These are phyloP conservation scores for Malaclemys terrapin DNA, from an alignment of 2,113 vertebrate genomes.

Conservation along the genomic window DNA sequence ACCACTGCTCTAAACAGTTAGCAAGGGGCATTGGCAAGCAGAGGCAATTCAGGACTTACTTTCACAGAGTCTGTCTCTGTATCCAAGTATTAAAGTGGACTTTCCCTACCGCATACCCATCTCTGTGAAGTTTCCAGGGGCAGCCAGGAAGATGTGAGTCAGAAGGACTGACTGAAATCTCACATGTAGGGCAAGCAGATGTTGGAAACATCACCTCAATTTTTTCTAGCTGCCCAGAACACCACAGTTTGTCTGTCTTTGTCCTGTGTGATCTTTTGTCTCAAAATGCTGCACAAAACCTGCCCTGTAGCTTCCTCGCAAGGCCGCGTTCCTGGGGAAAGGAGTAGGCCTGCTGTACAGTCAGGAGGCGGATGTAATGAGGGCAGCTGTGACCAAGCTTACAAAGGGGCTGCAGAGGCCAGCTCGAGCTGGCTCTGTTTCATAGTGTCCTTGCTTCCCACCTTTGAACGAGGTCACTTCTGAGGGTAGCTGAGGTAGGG, in stretches of 20 bases:
- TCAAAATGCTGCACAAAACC: neutral
- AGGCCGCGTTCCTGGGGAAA: neutral
- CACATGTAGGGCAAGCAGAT: neutral
- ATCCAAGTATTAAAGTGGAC: neutral
- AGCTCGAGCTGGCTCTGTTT: neutral
- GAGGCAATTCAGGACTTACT: neutral
- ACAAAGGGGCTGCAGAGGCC: neutral
- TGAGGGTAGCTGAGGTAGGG: neutral
- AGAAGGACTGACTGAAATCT: neutral
- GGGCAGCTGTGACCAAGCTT: neutral
- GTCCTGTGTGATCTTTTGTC: neutral
- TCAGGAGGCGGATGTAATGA: neutral
- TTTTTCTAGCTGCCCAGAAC: neutral
- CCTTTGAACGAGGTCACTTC: neutral
- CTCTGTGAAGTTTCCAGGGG: neutral
- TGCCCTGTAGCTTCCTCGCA: neutral
- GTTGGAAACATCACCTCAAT: neutral
- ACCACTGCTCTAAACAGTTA: neutral
- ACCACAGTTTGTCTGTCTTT: neutral
- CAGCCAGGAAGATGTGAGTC: neutral
- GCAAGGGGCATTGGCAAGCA: constrained; percentile 2
- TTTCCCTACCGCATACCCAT: accelerated
- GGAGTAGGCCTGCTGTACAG: neutral
- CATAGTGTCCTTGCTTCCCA: neutral
- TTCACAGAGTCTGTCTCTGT: neutral